These are phyloP conservation scores for Lytechinus pictus DNA, from an alignment of 35 echinoderm and acorn worm species.

Conservation along the genomic window DNA sequence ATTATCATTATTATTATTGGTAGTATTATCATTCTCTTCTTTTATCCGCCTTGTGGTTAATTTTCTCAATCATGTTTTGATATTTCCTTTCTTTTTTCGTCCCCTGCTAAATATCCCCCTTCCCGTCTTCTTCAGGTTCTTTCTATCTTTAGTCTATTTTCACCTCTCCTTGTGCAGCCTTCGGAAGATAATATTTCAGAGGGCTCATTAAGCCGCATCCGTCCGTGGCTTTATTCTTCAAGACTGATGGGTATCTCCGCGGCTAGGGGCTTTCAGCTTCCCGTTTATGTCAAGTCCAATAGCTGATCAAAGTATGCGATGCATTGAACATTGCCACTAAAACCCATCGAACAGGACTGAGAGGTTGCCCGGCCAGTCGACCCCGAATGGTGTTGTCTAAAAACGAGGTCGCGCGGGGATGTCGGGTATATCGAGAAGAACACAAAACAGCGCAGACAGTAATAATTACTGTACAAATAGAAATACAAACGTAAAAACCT, in stretches of 20 bases:
- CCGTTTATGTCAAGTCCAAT: conserved; percentile 26
- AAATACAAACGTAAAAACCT: too few species aligned
- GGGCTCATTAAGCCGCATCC: not conserved
- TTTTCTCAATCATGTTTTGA: too few species aligned
- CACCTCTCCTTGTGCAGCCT: not conserved
- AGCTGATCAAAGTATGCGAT: not conserved
- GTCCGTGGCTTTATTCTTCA: not conserved
- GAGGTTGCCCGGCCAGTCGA: not conserved
- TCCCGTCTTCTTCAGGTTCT: not conserved
- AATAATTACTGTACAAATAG: too few species aligned
- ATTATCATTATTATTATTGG: too few species aligned
- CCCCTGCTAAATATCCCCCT: not conserved
- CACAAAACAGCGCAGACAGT: not conserved
- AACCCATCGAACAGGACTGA: not conserved
- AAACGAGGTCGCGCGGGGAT: not conserved
- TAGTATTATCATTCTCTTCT: too few species aligned
- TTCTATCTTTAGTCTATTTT: not conserved
- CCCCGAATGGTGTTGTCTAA: not conserved
- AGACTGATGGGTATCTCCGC: conserved; percentile 21
- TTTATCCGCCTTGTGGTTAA: too few species aligned
- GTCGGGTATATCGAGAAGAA: not conserved
- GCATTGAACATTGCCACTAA: not conserved
- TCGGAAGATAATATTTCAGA: conserved; percentile 39
- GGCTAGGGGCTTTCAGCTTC: not conserved
- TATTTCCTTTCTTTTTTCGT: not conserved